These are phyloP conservation scores for Nasonia longicornis DNA, from an alignment of 1,140 invertebrate genomes.

Conservation along the genomic window DNA sequence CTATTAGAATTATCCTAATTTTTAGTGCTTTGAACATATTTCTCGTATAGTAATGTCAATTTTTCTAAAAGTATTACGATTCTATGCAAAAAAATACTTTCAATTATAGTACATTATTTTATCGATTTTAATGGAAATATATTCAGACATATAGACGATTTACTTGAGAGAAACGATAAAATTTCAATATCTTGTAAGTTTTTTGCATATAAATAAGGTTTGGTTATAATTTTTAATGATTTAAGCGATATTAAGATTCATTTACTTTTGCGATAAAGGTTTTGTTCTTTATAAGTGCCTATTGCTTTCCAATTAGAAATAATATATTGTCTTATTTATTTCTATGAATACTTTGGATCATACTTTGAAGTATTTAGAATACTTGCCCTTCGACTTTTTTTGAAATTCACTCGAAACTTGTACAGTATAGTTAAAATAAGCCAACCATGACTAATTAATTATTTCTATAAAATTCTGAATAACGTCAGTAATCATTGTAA, in stretches of 20 bases:
- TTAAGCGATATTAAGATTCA: neutral
- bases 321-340: neutral
- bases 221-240: neutral
- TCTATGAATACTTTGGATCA: neutral
- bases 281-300: neutral
- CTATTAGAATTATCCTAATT: no score
- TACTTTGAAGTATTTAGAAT: neutral
- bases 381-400: neutral
- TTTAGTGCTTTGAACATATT: no score
- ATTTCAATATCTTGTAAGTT: neutral
- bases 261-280: neutral
- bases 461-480: neutral
- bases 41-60: neutral
- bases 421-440: neutral
- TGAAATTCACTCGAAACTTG: neutral
- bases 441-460: conserved; percentile 11
- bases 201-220: neutral
- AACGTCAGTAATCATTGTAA: neutral
- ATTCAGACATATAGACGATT: neutral
- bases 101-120: neutral
- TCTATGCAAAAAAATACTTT: neutral
- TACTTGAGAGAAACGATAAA: neutral
- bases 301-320: neutral
- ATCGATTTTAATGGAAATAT: neutral
- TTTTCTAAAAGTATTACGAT: neutral